Base-by-base conservation (phyloP, 2,113 vertebrate genomes). In the Dasypus novemcinctus region DNA sequence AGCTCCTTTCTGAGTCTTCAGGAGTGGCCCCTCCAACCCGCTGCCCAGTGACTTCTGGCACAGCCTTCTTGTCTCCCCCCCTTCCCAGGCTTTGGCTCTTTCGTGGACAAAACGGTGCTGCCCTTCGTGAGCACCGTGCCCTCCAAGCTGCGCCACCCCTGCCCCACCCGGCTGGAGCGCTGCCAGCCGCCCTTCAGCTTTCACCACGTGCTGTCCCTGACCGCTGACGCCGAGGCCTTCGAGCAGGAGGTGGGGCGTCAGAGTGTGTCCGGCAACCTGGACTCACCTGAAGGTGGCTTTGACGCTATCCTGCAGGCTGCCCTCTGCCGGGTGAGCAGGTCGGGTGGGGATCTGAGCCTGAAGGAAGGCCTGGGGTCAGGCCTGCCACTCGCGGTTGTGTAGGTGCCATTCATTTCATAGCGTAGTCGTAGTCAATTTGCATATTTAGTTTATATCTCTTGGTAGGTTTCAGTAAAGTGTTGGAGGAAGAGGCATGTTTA, bases 281-380 rank as follows among this genome's bases (percentile, higher is more conserved):
- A 99, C 64, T 95, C 97, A 0, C 98, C 99, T 0, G 99, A 99
- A 94, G 98, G 98, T 2, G 99, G 99, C 87, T 98, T 99, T 23
- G 99, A 99, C 46, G 99, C 99, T 66, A 98, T 99, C 87, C 97
- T 99, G 97, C 99, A 99, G 96, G 98, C 98, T 31, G 98, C 98
- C 0, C 97, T 98, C 64, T 99, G 99, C 95, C 97, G 98, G 98
- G 99, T 99, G 54, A 97, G 91, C 78, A 69, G 49, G 8, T 2
- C 5, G 79, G 36, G 20, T 2, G 0, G 31, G 84, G n/a, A 46
- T 41, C n/a, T 43, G n/a, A 59, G 74, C 31, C 36, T 3, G 25
- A 74, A 49, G 63, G 36, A 11, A n/a, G 33, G 20, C 29, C 71
- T 25, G 52, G 82, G 43, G 64, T 71, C 20, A 71, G 59, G 38